A percentile compares a stretch with the other conserved stretches of the same genome.
These are phyloP conservation scores for Aulostomus chinensis DNA, from an alignment of 2,797 vertebrate species.

Conservation along the genomic window DNA sequence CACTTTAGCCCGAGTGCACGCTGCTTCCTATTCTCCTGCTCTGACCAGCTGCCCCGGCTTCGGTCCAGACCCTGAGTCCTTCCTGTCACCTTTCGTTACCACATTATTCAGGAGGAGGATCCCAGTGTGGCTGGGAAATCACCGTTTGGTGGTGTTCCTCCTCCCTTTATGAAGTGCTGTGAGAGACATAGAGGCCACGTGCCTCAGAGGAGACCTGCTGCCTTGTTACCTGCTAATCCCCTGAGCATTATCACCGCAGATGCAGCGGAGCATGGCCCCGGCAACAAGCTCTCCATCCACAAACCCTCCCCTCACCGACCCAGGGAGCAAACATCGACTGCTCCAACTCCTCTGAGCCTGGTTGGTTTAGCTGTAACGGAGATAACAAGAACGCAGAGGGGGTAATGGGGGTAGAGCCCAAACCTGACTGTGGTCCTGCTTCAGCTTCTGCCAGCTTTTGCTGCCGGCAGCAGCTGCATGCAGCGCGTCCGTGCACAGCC, in stretches of 20 bases:
- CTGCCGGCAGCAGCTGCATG: too few relatives aligned
- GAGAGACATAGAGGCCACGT: conserved; percentile 53
- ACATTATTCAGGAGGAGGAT: conserved; percentile 73
- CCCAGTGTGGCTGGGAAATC: conserved; percentile 73
- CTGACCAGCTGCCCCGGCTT: conserved; percentile 88
- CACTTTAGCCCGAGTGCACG: conserved; percentile 84
- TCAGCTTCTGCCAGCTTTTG: too few relatives aligned
- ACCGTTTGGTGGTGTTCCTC: conserved; percentile 56
- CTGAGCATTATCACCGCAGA: conserved; percentile 61
- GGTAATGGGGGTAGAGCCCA: too few relatives aligned
- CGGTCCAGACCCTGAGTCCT: conserved; percentile 87
- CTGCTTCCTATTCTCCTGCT: conserved; percentile 84
- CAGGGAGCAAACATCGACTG: too few relatives aligned
- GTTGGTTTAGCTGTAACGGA: too few relatives aligned
- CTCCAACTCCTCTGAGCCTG: too few relatives aligned
- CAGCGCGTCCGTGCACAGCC: too few relatives aligned
- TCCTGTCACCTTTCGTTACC: conserved; percentile 93
- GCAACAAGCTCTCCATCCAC: conserved; percentile 49
- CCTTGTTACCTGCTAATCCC: conserved; percentile 71
- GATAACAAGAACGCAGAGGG: too few relatives aligned
- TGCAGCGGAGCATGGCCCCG: conserved; percentile 63
- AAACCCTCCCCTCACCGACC: too few relatives aligned
- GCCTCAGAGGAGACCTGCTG: conserved; percentile 56
- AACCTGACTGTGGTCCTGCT: too few relatives aligned
- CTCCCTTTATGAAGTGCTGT: conserved; percentile 55